Evolutionary conservation across 2,888 invertebrate genomes (phyloP).

Genomic region (Agonum fuliginosum): DNA sequence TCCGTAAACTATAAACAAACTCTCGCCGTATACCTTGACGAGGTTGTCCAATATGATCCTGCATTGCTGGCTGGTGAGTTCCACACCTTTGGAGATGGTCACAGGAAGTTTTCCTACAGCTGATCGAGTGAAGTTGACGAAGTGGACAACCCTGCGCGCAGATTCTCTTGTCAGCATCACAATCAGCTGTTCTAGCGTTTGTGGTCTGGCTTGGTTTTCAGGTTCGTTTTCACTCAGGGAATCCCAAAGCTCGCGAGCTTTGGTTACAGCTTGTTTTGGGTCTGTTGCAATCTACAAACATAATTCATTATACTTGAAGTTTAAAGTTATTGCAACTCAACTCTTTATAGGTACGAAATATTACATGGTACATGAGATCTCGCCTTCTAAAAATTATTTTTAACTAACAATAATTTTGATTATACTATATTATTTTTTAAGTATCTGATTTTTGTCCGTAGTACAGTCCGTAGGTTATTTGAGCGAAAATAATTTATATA

Average conservation of each 20-base stretch:
- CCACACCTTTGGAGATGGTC: conserved; percentile 66
- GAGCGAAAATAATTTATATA: no score
- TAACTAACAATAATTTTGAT: no score
- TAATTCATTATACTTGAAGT: neutral
- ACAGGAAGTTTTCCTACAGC: conserved; percentile 77
- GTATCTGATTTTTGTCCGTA: no score
- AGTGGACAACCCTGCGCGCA: conserved; percentile 84
- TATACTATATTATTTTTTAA: no score
- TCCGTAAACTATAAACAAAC: conserved; percentile 44
- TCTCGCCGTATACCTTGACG: conserved; percentile 76
- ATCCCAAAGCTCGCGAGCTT: conserved; percentile 83
- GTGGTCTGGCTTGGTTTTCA: conserved; percentile 88
- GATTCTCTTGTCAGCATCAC: conserved; percentile 86
- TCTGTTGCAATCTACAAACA: conserved; percentile 82
- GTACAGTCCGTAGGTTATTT: no score
- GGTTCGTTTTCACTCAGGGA: conserved; percentile 86
- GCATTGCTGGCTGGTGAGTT: conserved; percentile 74
- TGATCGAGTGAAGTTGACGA: conserved; percentile 82
- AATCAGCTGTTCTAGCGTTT: conserved; percentile 85
- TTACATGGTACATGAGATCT: no score
- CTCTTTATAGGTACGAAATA: no score
- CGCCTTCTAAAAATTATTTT: no score
- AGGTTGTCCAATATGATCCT: conserved; percentile 78
- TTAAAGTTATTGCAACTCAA: no score
- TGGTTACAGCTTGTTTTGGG: conserved; percentile 83